These are phyloP conservation scores for Piprites chloris DNA, from an alignment of 2,113 vertebrate genomes.

Conservation along the genomic window DNA sequence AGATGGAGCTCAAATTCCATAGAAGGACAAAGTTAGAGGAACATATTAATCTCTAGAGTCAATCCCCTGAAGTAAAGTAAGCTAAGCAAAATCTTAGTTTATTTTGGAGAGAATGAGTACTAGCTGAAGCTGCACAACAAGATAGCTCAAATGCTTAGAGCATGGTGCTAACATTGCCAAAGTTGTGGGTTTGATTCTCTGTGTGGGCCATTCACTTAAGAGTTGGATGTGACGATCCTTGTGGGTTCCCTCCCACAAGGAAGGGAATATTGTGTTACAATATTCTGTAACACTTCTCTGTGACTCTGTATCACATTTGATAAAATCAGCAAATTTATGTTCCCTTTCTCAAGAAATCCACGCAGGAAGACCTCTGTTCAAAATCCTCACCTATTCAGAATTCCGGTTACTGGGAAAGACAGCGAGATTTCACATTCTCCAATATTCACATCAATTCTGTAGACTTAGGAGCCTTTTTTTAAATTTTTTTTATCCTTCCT, in stretches of 20 bases:
- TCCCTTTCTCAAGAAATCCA: not conserved
- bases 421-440: not conserved
- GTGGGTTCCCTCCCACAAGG: not conserved
- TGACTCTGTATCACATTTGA: rapidly evolving
- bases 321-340: not conserved
- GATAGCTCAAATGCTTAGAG: not conserved
- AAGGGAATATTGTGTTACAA: too few relatives aligned
- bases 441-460: not conserved
- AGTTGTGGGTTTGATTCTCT: not conserved
- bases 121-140: not conserved
- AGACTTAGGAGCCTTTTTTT: rapidly evolving
- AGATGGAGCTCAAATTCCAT: not conserved
- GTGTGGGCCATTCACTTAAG: not conserved
- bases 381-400: not conserved
- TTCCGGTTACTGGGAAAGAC: not conserved
- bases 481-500: not conserved
- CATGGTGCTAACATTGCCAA: not conserved
- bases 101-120: not conserved
- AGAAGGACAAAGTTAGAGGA: not conserved
- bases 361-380: not conserved
- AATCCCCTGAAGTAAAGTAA: not conserved
- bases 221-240: not conserved
- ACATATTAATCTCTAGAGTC: not conserved
- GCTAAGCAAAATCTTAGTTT: not conserved
- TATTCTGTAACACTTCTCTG: not conserved